Percentiles rank a stretch among this genome's conserved stretches.
phyloP scores from a whole-genome alignment of 2,797 vertebrate species.

The Falco peregrinus region DNA sequence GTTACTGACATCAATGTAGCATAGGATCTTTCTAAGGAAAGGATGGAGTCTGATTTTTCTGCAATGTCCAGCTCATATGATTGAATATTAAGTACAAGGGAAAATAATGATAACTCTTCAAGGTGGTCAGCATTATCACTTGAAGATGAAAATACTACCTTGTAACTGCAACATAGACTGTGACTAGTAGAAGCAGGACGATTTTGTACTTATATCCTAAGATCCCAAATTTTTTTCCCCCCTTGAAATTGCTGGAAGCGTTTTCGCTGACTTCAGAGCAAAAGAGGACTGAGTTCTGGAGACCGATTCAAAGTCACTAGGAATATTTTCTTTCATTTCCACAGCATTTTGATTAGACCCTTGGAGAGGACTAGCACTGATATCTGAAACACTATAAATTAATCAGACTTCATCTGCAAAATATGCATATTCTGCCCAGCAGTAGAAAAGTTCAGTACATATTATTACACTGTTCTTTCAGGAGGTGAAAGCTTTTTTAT shows the following conservation, averaged over 20 bases:
- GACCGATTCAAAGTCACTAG: not conserved
- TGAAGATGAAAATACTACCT: not conserved
- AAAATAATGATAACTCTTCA: not conserved
- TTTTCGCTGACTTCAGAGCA: not conserved
- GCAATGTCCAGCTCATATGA: not conserved
- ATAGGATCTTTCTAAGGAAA: not conserved
- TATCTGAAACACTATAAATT: conserved; percentile 7
- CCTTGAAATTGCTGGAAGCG: not conserved
- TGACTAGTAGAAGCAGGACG: not conserved
- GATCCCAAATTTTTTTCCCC: not conserved
- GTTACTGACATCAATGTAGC: not conserved
- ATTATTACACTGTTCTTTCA: not conserved
- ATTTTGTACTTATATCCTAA: not conserved
- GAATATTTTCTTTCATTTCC: conserved; percentile 11
- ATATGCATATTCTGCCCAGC: not conserved
- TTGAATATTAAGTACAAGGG: not conserved
- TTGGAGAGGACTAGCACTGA: conserved; percentile 12
- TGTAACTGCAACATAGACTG: not conserved
- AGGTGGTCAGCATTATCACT: not conserved
- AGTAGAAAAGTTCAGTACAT: not conserved
- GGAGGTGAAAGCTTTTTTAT: conserved; percentile 36
- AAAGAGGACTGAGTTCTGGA: not conserved
- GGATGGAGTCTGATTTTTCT: not conserved
- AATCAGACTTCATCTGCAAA: conserved; percentile 28
- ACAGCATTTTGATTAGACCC: conserved; percentile 34